Percentiles rank a stretch among this genome's conserved stretches.
These are phyloP conservation scores for Hippoglossus hippoglossus DNA, from an alignment of 2,797 vertebrate genomes.

Conservation along the genomic window DNA sequence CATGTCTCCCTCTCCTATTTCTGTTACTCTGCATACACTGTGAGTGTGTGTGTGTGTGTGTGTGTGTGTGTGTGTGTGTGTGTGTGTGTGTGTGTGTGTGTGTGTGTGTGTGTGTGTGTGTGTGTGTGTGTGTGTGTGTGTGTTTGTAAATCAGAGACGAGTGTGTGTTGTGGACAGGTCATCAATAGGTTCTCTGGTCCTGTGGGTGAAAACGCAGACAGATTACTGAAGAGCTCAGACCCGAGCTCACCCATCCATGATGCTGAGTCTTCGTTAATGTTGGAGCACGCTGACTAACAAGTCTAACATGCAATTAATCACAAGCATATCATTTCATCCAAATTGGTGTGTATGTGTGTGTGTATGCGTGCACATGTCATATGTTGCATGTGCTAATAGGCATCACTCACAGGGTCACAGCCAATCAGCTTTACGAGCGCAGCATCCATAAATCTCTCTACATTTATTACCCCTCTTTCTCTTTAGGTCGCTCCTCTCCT, in stretches of 20 bases:
- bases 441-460: constrained; percentile 64
- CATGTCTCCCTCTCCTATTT: constrained; percentile 55
- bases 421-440: constrained; percentile 64
- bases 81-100: constrained; percentile 12
- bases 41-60: constrained; percentile 14
- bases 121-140: constrained; percentile 17
- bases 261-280: constrained; percentile 6
- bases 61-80: constrained; percentile 15
- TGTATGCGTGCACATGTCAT: constrained; percentile 26
- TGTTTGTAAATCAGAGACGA: constrained; percentile 26
- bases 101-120: constrained; percentile 14
- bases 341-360: not conserved
- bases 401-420: constrained; percentile 57
- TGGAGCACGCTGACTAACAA: constrained; percentile 3
- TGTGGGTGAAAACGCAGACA: constrained; percentile 50
- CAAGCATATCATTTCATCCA: constrained; percentile 8
- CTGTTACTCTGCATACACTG: constrained; percentile 34
- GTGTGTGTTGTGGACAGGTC: constrained; percentile 46
- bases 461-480: constrained; percentile 52
- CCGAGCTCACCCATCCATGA: not conserved
- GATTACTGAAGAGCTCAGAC: constrained; percentile 50
- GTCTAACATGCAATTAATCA: not conserved
- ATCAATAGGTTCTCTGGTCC: constrained; percentile 45
- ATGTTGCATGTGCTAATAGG: constrained; percentile 50
- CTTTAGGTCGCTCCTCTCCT: constrained; percentile 21